phyloP scores from a whole-genome alignment of 53 echinoderm and acorn worm species.

The Actinopyga echinites region DNA sequence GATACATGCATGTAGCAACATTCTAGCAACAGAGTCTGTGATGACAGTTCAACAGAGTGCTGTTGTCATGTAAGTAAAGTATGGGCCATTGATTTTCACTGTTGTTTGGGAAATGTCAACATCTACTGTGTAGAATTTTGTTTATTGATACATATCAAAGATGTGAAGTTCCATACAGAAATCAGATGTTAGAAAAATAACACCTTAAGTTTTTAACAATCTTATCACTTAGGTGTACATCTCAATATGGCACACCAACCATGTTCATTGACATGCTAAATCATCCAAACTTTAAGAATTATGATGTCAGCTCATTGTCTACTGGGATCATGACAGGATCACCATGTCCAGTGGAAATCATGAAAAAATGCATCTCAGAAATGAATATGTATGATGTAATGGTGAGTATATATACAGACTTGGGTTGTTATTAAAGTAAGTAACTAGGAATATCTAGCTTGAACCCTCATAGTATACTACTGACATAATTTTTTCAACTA shows the following conservation, averaged over 20 bases:
- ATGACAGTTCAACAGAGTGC: no score
- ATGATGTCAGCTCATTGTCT: constrained; percentile 63
- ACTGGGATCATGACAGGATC: constrained; percentile 87
- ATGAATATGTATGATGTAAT: constrained; percentile 76
- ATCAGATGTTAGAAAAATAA: no score
- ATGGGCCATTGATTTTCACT: no score
- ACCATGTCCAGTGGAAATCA: constrained; percentile 78
- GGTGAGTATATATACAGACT: constrained; percentile 38
- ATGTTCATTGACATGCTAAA: constrained; percentile 92
- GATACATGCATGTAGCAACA: no score
- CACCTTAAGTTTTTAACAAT: no score
- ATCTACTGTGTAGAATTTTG: no score
- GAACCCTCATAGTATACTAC: neutral
- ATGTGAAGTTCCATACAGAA: no score
- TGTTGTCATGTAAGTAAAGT: no score
- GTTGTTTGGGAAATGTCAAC: no score
- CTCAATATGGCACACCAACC: constrained; percentile 84
- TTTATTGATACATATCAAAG: no score
- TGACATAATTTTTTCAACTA: no score
- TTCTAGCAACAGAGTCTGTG: no score
- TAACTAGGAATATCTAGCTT: neutral
- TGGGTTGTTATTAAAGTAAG: neutral
- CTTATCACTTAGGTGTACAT: constrained; percentile 54
- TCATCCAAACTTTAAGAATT: constrained; percentile 68
- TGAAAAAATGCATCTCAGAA: constrained; percentile 60